These are phyloP conservation scores for Turritopsis rubra DNA, from an alignment of 30 jellyfish, hydroid and myxozoan species.

Conservation along the genomic window DNA sequence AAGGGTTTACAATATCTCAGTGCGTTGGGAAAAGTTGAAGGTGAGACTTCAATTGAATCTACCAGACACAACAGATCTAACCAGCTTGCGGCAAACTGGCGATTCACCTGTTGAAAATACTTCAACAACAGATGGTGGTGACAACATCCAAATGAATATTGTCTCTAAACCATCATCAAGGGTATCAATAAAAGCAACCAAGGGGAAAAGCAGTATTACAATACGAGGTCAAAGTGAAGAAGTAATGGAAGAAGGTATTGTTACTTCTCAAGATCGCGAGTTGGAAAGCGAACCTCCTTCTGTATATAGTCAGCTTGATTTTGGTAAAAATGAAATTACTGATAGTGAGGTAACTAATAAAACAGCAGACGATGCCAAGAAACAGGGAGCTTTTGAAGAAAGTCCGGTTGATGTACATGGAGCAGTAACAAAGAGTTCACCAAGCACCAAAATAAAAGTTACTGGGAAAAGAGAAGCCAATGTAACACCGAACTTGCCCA, in stretches of 20 bases:
- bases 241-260: neutral
- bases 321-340: neutral
- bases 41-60: neutral
- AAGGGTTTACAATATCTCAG: constrained; percentile 14
- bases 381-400: neutral
- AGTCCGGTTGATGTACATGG: neutral
- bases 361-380: neutral
- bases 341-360: neutral
- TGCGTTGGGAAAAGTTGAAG: constrained; percentile 5
- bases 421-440: neutral
- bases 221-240: neutral
- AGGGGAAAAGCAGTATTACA: neutral
- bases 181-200: neutral
- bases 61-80: neutral
- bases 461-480: neutral
- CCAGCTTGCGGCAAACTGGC: neutral
- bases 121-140: neutral
- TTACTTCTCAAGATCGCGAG: neutral
- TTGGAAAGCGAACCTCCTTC: neutral
- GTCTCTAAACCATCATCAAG: neutral
- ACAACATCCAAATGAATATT: neutral
- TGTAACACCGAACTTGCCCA: constrained; percentile 3
- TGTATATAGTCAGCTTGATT: neutral
- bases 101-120: neutral
- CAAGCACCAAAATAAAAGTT: neutral